Percentiles rank a stretch among this genome's conserved stretches.
These are phyloP conservation scores for Saimiri boliviensis DNA, from an alignment of 2,113 vertebrate species.

Conservation along the genomic window DNA sequence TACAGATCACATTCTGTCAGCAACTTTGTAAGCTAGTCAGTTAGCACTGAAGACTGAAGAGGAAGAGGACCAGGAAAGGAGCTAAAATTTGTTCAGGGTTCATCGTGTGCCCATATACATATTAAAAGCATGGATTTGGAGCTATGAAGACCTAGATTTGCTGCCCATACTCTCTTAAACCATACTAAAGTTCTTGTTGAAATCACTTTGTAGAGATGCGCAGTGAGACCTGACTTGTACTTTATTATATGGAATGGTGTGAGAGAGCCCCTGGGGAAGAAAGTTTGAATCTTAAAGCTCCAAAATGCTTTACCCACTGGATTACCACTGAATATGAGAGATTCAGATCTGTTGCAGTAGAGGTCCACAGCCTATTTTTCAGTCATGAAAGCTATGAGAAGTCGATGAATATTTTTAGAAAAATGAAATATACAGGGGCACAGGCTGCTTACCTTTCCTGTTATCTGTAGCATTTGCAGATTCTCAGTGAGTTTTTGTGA, in stretches of 20 bases:
- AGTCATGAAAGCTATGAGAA: background rate
- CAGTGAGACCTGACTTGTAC: background rate
- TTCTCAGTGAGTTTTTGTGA: slow-evolving; percentile 14
- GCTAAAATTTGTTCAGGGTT: background rate
- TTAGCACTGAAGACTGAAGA: background rate
- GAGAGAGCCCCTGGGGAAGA: slow-evolving; percentile 18
- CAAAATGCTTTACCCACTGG: background rate
- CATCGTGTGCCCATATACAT: background rate
- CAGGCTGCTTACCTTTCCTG: background rate
- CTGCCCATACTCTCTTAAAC: background rate
- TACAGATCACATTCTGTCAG: background rate
- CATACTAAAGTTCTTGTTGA: background rate
- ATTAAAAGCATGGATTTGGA: background rate
- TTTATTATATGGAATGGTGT: slow-evolving; percentile 4
- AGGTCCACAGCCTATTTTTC: background rate
- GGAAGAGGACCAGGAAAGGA: background rate
- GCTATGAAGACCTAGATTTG: background rate
- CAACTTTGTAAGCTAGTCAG: background rate
- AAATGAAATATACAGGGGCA: background rate
- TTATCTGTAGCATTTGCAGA: background rate
- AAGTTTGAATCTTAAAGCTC: slow-evolving; percentile 42
- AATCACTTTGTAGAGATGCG: slow-evolving; percentile 17
- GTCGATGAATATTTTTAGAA: slow-evolving; percentile 30
- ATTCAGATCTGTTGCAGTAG: background rate
- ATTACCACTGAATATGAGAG: background rate